A percentile compares a stretch with the other conserved stretches of the same genome.
Conservation (phyloP, 2,113 vertebrate species). For the Tragelaphus scriptus region DNA sequence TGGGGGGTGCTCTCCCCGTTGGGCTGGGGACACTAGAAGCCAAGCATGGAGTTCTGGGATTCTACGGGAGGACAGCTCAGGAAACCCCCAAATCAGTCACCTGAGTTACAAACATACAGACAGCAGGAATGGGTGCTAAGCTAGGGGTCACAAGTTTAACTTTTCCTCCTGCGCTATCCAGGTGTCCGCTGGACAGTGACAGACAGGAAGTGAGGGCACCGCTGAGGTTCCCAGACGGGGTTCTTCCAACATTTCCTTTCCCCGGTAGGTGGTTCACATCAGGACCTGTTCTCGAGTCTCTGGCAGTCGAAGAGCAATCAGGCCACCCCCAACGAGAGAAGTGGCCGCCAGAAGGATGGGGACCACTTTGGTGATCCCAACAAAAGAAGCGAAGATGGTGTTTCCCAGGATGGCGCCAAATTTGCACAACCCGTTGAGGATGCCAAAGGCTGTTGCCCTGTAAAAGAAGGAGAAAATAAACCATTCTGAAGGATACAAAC, state of each 20-base stretch:
- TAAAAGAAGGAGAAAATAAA: slow-evolving; percentile 38
- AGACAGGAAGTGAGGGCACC: background rate
- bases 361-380: slow-evolving; percentile 94
- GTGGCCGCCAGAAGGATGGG: slow-evolving; percentile 95
- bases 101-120: slow-evolving; percentile 47
- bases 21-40: slow-evolving; percentile 19
- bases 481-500: background rate
- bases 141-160: background rate
- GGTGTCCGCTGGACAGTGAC: background rate
- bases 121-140: slow-evolving; percentile 59
- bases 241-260: background rate
- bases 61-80: background rate
- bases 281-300: slow-evolving; percentile 96
- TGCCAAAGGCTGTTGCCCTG: slow-evolving; percentile 95
- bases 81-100: slow-evolving; percentile 57
- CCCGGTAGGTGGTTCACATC: slow-evolving; percentile 79
- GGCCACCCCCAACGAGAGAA: slow-evolving; percentile 91
- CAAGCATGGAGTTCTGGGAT: slow-evolving; percentile 39
- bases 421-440: slow-evolving; percentile 94
- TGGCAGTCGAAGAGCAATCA: slow-evolving; percentile 92
- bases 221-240: slow-evolving; percentile 2
- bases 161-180: background rate
- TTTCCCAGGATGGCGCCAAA: slow-evolving; percentile 93
- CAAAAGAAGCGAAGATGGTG: slow-evolving; percentile 95
- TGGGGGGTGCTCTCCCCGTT: background rate